Percentiles rank a stretch among this genome's conserved stretches.
These are phyloP conservation scores for Tadarida brasiliensis DNA, from an alignment of 2,797 vertebrate species.

Conservation along the genomic window DNA sequence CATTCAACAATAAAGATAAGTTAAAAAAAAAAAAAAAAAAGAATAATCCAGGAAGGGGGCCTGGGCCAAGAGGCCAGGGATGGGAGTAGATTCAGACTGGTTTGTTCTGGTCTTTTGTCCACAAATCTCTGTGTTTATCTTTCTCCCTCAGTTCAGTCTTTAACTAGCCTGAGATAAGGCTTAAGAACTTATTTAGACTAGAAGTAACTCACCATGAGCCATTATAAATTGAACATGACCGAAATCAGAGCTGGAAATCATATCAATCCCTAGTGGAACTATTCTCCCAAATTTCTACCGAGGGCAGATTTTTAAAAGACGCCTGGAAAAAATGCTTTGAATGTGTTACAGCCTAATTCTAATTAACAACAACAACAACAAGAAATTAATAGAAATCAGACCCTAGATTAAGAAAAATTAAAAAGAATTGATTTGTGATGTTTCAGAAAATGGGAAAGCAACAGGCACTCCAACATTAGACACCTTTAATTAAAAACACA, in stretches of 20 bases:
- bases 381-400: constrained; percentile 63
- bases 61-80: background rate
- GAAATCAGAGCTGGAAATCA: constrained; percentile 46
- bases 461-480: constrained; percentile 45
- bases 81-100: background rate
- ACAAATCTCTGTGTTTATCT: constrained; percentile 24
- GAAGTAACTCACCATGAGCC: background rate
- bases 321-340: constrained; percentile 24
- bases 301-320: background rate
- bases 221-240: background rate
- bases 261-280: background rate
- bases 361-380: constrained; percentile 41
- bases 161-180: constrained; percentile 42
- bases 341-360: constrained; percentile 42
- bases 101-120: background rate
- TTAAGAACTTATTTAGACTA: constrained; percentile 5
- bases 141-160: background rate
- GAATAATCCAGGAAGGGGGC: background rate
- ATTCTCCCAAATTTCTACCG: background rate
- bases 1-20: too few relatives aligned
- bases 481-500: constrained; percentile 77
- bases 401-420: constrained; percentile 67
- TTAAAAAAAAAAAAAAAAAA: too few relatives aligned
- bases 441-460: constrained; percentile 73
- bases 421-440: constrained; percentile 67